Base-by-base conservation (phyloP, 1,140 invertebrate species). In the Hormaphis cornu region DNA sequence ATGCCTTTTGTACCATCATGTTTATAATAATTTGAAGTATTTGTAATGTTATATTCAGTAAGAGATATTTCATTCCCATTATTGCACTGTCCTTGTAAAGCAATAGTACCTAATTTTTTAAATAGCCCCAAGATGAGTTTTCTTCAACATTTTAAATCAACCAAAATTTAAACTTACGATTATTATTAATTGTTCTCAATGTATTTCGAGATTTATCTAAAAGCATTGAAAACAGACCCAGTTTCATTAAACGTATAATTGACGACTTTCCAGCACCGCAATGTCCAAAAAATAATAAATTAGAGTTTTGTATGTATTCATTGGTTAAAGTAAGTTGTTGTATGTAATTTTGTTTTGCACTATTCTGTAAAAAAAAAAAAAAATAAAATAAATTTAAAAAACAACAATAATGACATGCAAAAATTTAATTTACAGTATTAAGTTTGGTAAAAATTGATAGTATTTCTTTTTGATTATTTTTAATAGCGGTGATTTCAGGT, bases 401-500 rank as follows among this genome's bases (percentile, higher is more conserved):
- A n/a, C 30, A 42, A 53, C n/a, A 53, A 56, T 72, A 58, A 71
- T 40, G 53, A 69, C 30, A 70, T 53, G 20, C 8, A 53, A 26
- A 20, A 8, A 28, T 33, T 37, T 61, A 44, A 78, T 82, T 81
- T 78, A 87, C 85, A 76, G 83, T 85, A 79, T 84, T 84, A 40
- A 91, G 78, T 74, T 83, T 85, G 75, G 84, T 85, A 46, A 93
- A 79, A 10, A 93, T 78, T 71, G 85, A 85, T 26, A 86, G 86
- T 71, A 91, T 88, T 72, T 89, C 83, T 52, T 84, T 84, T 76
- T 88, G 83, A 44, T 89, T 89, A 74, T 90, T 84, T 74, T 90
- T 89, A 46, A 91, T 81, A 18, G 90, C 89, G 71, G 88, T 87
- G 24, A 92, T 87, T 76, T 92, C 90, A 12, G 89, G 88, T 48